Conservation (phyloP, 2,888 invertebrate species). For the Cremastobaeus sp. region DNA sequence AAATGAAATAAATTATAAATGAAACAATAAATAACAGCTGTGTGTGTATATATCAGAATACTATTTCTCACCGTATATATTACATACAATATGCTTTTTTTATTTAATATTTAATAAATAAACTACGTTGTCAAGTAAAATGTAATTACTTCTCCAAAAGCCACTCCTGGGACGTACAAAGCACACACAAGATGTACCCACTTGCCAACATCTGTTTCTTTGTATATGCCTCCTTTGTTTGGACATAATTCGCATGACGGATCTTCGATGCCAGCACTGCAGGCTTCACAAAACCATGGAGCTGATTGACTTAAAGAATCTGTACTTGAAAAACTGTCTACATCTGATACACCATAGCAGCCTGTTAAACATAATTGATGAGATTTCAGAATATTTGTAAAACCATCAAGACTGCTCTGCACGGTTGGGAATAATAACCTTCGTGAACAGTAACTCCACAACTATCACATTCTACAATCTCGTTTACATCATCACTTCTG, state of each 20-base stretch:
- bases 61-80: too few relatives aligned
- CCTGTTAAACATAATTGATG: constrained; percentile 78
- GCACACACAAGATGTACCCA: constrained; percentile 99
- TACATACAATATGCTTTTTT: too few relatives aligned
- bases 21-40: background rate
- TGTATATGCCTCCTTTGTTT: constrained; percentile 93
- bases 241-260: constrained; percentile 98
- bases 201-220: constrained; percentile 97
- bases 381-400: background rate
- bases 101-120: background rate
- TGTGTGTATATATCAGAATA: too few relatives aligned
- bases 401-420: background rate
- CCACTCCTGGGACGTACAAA: constrained; percentile 97
- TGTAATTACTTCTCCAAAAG: constrained; percentile 90
- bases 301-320: constrained; percentile 97
- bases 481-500: constrained; percentile 94
- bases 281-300: constrained; percentile 99
- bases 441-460: constrained; percentile 98
- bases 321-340: constrained; percentile 93
- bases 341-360: constrained; percentile 96
- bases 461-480: constrained; percentile 97
- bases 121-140: background rate
- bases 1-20: background rate
- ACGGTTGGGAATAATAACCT: constrained; percentile 82
- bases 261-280: constrained; percentile 92